Conservation (phyloP, 2,797 vertebrate species). For the Siniperca obscura region DNA sequence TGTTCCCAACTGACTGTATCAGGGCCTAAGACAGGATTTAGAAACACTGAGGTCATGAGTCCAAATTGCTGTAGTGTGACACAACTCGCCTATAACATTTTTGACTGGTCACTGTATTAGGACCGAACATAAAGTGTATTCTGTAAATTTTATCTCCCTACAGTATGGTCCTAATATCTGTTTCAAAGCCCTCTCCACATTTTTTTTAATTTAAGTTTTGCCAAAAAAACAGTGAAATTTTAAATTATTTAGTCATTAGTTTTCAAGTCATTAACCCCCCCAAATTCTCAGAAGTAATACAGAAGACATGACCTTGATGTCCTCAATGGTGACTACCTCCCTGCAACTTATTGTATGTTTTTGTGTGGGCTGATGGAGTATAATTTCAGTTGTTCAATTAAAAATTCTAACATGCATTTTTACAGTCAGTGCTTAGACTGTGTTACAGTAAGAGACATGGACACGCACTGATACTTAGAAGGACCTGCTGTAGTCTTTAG, state of each 20-base stretch:
- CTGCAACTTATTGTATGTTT: background rate
- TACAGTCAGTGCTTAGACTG: background rate
- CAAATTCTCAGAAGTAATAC: background rate
- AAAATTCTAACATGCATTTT: background rate
- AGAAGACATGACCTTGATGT: background rate
- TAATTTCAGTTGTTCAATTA: background rate
- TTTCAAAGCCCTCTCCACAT: background rate
- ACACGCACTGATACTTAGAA: background rate
- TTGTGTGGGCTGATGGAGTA: background rate
- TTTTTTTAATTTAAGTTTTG: too few species aligned
- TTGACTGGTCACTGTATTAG: background rate
- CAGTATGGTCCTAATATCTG: background rate
- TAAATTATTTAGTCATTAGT: background rate
- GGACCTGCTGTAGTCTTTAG: slow-evolving; percentile 1
- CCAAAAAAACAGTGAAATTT: background rate
- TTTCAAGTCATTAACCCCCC: background rate
- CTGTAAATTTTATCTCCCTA: background rate
- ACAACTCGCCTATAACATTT: background rate
- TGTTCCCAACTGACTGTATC: background rate
- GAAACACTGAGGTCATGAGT: background rate
- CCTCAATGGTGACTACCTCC: background rate
- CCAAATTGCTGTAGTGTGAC: background rate
- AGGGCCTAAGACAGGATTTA: background rate
- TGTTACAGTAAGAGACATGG: background rate
- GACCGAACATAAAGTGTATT: background rate